A percentile compares a stretch with the other conserved stretches of the same genome.
These are phyloP conservation scores for Mystacides longicornis DNA, from an alignment of 2,888 invertebrate species.

Conservation along the genomic window DNA sequence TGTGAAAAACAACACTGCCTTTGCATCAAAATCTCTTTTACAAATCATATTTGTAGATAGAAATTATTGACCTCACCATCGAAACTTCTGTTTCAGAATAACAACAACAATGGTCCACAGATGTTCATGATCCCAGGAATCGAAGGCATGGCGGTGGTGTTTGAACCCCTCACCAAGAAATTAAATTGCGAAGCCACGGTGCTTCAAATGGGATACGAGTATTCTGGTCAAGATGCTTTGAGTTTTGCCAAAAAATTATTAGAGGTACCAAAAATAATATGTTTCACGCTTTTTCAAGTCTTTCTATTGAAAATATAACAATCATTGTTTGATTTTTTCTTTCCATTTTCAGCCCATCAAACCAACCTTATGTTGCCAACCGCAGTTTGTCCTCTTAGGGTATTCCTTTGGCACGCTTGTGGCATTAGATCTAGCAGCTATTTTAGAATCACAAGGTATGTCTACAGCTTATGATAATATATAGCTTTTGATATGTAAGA, in stretches of 20 bases:
- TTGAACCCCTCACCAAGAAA: slow-evolving; percentile 46
- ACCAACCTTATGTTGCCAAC: too few species aligned
- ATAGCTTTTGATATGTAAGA: too few species aligned
- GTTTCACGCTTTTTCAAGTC: too few species aligned
- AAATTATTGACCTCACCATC: too few species aligned
- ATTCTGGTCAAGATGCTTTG: slow-evolving; percentile 38
- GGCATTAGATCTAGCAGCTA: slow-evolving; percentile 66
- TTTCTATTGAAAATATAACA: too few species aligned
- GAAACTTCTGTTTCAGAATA: too few species aligned
- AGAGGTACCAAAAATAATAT: slow-evolving; percentile 46
- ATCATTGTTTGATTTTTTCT: background rate
- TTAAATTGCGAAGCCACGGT: slow-evolving; percentile 47
- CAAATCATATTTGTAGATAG: too few species aligned
- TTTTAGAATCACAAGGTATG: slow-evolving; percentile 62
- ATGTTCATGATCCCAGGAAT: slow-evolving; percentile 60
- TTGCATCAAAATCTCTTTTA: too few species aligned
- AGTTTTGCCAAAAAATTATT: slow-evolving; percentile 47
- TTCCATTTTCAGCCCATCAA: slow-evolving; percentile 48
- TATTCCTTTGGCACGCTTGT: slow-evolving; percentile 84
- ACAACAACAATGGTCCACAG: too few species aligned
- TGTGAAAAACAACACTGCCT: too few species aligned
- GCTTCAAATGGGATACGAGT: slow-evolving; percentile 47
- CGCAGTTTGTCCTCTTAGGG: slow-evolving; percentile 71
- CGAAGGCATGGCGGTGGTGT: slow-evolving; percentile 53
- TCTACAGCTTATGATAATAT: too few species aligned